Evolutionary conservation across 2,797 vertebrate genomes (phyloP).

Genomic region (Gastrophryne carolinensis): DNA sequence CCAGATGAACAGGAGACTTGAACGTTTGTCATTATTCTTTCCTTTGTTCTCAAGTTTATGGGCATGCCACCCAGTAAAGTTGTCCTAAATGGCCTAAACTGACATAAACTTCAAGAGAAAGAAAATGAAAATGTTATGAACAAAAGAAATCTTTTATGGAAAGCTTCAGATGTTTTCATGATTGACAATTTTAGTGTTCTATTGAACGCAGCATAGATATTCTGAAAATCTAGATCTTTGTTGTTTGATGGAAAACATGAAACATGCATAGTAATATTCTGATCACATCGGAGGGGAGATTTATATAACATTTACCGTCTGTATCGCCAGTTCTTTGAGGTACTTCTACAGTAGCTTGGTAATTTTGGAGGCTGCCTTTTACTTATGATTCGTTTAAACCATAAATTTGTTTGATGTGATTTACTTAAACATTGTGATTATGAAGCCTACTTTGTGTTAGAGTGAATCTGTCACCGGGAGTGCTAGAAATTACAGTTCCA

Average conservation of each 20-base stretch:
- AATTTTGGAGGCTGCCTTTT: background rate
- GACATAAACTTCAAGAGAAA: constrained; percentile 43
- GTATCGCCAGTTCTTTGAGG: background rate
- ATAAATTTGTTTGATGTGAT: background rate
- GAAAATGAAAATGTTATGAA: constrained; percentile 47
- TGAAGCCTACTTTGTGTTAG: no score
- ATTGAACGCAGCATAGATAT: constrained; percentile 1
- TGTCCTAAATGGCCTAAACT: constrained; percentile 32
- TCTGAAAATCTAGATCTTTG: constrained; percentile 27
- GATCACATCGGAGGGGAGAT: background rate
- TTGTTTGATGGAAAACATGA: constrained; percentile 30
- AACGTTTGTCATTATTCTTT: constrained; percentile 43
- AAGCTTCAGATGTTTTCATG: constrained; percentile 35
- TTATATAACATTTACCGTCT: constrained; percentile 5
- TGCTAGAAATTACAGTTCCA: no score
- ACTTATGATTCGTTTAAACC: background rate
- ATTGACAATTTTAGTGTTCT: constrained; percentile 33
- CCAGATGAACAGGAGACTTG: constrained; percentile 32
- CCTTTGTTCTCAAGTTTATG: constrained; percentile 45
- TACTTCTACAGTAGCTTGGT: background rate
- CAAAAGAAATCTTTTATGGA: constrained; percentile 27
- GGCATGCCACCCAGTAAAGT: constrained; percentile 48
- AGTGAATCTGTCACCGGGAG: no score
- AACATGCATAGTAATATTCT: background rate
- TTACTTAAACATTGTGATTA: no score